Conservation (phyloP, 2,888 invertebrate genomes). For the Polia nebulosa region DNA sequence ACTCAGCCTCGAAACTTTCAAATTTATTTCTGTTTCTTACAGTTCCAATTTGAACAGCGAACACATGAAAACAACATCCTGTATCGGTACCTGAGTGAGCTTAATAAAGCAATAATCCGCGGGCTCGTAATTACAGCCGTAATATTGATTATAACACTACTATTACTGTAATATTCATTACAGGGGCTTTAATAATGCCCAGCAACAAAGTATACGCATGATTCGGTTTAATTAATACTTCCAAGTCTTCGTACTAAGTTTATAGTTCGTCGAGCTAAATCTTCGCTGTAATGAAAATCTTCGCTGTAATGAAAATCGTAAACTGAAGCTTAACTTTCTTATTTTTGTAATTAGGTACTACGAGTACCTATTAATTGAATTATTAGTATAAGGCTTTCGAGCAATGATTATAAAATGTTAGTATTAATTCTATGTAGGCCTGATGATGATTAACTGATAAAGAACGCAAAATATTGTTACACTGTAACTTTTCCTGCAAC, state of each 20-base stretch:
- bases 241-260: slow-evolving; percentile 38
- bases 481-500: too few relatives aligned
- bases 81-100: slow-evolving; percentile 23
- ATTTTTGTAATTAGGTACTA: background rate
- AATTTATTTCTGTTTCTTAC: too few relatives aligned
- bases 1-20: too few relatives aligned
- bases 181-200: slow-evolving; percentile 65
- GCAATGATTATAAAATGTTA: too few relatives aligned
- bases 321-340: slow-evolving; percentile 30
- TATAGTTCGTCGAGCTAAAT: slow-evolving; percentile 42
- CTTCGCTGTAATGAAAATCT: slow-evolving; percentile 42
- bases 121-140: slow-evolving; percentile 70
- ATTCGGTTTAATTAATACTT: slow-evolving; percentile 68
- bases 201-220: slow-evolving; percentile 72
- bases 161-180: slow-evolving; percentile 65
- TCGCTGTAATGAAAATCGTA: slow-evolving; percentile 47
- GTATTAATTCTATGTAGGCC: too few relatives aligned
- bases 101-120: slow-evolving; percentile 78
- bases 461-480: too few relatives aligned
- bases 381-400: too few relatives aligned
- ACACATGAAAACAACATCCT: slow-evolving; percentile 18
- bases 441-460: too few relatives aligned
- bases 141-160: slow-evolving; percentile 74
- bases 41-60: too few relatives aligned
- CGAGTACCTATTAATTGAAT: too few relatives aligned